Evolutionary conservation across 2,797 vertebrate genomes (phyloP), one percentile per base, ranked within the genome.

Genomic region (Ctenosaura bakeri): DNA sequence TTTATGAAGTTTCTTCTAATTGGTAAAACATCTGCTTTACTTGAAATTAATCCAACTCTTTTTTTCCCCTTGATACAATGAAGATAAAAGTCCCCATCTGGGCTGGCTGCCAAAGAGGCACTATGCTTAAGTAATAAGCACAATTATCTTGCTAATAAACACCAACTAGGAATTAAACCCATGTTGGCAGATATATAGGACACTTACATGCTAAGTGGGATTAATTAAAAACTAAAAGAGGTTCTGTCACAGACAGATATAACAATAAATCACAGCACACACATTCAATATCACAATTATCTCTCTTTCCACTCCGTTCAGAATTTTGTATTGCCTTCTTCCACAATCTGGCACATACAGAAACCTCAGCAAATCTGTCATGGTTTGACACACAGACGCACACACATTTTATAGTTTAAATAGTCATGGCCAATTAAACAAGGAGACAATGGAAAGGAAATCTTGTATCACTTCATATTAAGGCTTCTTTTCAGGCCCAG

Each of bases 121-220:
- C 93, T 83, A 84, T 1, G 73, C 92, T 95, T 94, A 56, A 94
- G 93, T 90, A 93, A 93, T 95, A 95, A 95, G 91, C 80, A 62
- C 91, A 95, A 96, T 97, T 96, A 96, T 91, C 93, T 91, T 90
- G 66, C 90, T 95, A 95, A 95, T 96, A 96, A 97, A 96, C 94
- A 95, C 90, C 91, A 94, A 79, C 92, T 95, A 95, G 90, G 94
- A 96, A 92, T 96, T 94, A 94, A 95, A 90, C 91, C 95, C 90
- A 7, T 96, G 95, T 96, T 96, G 94, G 59, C 91, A 96, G 95
- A 96, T 93, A 92, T 92, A 95, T 86, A 89, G 93, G 83, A 89
- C 87, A 90, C 94, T 97, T 95, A 96, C 95, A 97, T 89, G 94
- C 95, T 96, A 96, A 96, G 95, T 96, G 92, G 94, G 91, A 96